Percentiles rank a stretch among this genome's conserved stretches.
phyloP scores from a whole-genome alignment of 1,140 invertebrate species.

The Drosophila biarmipes region DNA sequence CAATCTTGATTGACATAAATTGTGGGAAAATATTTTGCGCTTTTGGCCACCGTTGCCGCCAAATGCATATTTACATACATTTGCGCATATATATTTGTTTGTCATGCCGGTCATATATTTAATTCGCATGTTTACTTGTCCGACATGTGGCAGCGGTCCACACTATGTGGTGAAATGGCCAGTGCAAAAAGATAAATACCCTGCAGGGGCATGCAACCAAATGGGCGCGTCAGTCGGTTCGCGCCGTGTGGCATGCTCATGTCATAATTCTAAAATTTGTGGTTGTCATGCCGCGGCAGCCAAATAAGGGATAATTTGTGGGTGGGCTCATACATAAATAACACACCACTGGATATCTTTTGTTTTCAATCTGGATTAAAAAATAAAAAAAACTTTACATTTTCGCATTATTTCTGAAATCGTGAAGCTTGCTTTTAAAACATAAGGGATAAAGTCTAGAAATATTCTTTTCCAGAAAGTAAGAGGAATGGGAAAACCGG shows the following conservation, averaged over 20 bases:
- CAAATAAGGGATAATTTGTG: conserved; percentile 52
- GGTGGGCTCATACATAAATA: neutral
- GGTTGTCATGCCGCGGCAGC: conserved; percentile 50
- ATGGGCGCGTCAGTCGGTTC: conserved; percentile 40
- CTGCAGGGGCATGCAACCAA: conserved; percentile 14
- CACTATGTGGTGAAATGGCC: conserved; percentile 22
- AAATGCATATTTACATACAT: conserved; percentile 24
- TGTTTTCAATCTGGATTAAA: too few relatives aligned
- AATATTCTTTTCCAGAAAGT: too few relatives aligned
- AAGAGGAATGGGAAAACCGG: too few relatives aligned
- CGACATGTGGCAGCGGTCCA: conserved; percentile 25
- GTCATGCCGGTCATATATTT: conserved; percentile 31
- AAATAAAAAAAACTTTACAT: too few relatives aligned
- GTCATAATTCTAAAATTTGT: conserved; percentile 76
- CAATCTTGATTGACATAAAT: conserved; percentile 40
- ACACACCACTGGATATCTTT: neutral
- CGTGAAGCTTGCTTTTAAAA: too few relatives aligned
- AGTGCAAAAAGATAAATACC: conserved; percentile 16
- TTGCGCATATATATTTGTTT: conserved; percentile 14
- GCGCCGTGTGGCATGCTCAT: conserved; percentile 43
- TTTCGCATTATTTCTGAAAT: too few relatives aligned
- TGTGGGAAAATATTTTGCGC: conserved; percentile 41
- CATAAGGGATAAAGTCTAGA: too few relatives aligned
- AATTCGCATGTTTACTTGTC: conserved; percentile 44
- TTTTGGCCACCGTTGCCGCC: conserved; percentile 3